Evolutionary conservation across 2,113 vertebrate genomes (phyloP), one percentile per base, ranked within the genome.

Genomic region (Callorhinus ursinus): DNA sequence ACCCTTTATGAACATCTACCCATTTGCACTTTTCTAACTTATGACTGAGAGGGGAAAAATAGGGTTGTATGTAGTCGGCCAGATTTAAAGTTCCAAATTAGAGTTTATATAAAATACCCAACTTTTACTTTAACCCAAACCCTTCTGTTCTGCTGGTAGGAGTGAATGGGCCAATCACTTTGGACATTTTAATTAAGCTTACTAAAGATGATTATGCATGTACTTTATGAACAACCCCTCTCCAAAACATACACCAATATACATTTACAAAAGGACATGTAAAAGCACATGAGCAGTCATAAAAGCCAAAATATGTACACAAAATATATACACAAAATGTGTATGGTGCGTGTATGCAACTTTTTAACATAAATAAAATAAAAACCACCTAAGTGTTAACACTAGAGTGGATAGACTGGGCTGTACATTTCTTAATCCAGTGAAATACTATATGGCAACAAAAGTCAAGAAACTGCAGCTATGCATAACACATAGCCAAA

Each of bases 81-180:
- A 93, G 51, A 39, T 84, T 76, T 90, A 63, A 95, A 39, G n/a
- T 89, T 87, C 2, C 74, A 87, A n/a, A 63, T 63, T 69, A 79
- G 59, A 82, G 16, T 57, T 76, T 92, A 83, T 65, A 5, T 76
- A 93, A 71, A 96, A 89, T 69, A 14, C 15, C 36, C 33, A 87
- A 57, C 3, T 82, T 89, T 33, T 67, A 0, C 16, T 90, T 19
- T 12, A 59, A 76, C 10, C 16, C 13, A 14, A 87, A 65, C 13
- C 0, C 5, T 95, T 7, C 26, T 6, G 5, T 22, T 31, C 31
- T 51, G 2, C 53, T n/a, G 3, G 22, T 53, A 5, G 7, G 19
- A 46, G 7, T 88, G 67, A 28, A 84, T 81, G 3, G 28, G 18
- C 53, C 49, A 33, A 67, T 9, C 36, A n/a, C 31, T 79, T 92